A percentile compares a stretch with the other conserved stretches of the same genome.
Evolutionary conservation across 2,797 vertebrate species (phyloP).

Genomic region (Squalus acanthias): DNA sequence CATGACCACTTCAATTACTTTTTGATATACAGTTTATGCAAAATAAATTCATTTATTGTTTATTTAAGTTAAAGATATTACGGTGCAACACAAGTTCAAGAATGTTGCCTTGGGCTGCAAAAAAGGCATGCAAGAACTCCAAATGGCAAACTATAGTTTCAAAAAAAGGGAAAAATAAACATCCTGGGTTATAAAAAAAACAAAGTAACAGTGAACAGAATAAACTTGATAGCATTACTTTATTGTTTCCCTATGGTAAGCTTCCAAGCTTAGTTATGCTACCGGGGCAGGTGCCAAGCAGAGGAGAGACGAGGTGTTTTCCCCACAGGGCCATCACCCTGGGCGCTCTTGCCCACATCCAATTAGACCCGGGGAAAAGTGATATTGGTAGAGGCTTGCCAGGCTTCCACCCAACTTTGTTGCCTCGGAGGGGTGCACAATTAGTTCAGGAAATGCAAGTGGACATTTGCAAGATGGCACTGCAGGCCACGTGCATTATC

Average conservation of each 20-base stretch:
- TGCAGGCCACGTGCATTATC: not conserved
- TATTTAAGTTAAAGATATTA: not conserved
- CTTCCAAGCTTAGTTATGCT: no score
- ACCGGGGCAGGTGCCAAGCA: no score
- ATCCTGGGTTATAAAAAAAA: not conserved
- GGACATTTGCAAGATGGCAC: not conserved
- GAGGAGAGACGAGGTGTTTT: no score
- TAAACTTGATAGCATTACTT: not conserved
- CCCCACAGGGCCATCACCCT: no score
- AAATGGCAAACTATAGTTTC: not conserved
- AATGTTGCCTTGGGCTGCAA: not conserved
- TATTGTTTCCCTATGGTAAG: no score
- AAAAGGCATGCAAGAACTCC: not conserved
- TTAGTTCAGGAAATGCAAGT: not conserved
- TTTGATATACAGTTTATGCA: not conserved
- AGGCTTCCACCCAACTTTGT: not conserved
- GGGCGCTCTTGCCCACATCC: not conserved
- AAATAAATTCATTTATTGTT: not conserved
- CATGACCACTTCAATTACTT: not conserved
- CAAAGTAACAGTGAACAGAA: not conserved
- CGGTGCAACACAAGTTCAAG: not conserved
- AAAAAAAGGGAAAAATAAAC: not conserved
- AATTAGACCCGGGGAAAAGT: not conserved
- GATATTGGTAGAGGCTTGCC: not conserved
- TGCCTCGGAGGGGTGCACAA: not conserved